A percentile compares a stretch with the other conserved stretches of the same genome.
Evolutionary conservation across 2,888 invertebrate genomes (phyloP).

Genomic region (Dioctria linearis): DNA sequence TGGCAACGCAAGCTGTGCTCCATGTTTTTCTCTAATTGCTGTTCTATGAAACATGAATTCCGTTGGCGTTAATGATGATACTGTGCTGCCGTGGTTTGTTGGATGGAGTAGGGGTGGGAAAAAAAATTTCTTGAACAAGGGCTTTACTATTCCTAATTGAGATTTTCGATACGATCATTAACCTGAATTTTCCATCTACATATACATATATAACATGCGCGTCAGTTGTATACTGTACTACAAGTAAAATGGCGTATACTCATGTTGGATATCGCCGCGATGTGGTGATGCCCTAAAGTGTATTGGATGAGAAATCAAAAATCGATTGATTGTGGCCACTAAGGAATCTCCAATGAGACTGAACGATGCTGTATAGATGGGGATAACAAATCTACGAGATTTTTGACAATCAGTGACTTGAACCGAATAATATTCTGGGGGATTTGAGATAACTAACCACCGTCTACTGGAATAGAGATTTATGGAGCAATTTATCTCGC

Average conservation of each 20-base stretch:
- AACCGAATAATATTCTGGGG: not conserved
- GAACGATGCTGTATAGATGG: not conserved
- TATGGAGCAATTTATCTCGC: constrained; percentile 8
- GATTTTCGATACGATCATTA: constrained; percentile 40
- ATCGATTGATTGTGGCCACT: not conserved
- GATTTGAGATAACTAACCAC: not conserved
- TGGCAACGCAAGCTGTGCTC: not conserved
- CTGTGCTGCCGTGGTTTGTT: not conserved
- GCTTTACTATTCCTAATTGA: not conserved
- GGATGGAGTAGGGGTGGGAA: not conserved
- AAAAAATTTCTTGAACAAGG: not conserved
- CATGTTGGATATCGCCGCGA: not conserved
- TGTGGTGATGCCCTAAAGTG: not conserved
- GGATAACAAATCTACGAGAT: not conserved
- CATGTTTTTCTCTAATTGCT: not conserved
- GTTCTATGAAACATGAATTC: not conserved
- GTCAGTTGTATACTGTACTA: not conserved
- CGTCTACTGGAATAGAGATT: not conserved
- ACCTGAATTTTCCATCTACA: constrained; percentile 14
- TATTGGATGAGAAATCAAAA: not conserved
- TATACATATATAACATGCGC: not conserved
- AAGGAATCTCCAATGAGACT: not conserved
- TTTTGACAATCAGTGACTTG: not conserved
- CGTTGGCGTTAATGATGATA: not conserved
- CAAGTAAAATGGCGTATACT: too few species aligned